Evolutionary conservation across 64 coral and sea anemone species (phyloP).

Genomic region (Actinia tenebrosa): DNA sequence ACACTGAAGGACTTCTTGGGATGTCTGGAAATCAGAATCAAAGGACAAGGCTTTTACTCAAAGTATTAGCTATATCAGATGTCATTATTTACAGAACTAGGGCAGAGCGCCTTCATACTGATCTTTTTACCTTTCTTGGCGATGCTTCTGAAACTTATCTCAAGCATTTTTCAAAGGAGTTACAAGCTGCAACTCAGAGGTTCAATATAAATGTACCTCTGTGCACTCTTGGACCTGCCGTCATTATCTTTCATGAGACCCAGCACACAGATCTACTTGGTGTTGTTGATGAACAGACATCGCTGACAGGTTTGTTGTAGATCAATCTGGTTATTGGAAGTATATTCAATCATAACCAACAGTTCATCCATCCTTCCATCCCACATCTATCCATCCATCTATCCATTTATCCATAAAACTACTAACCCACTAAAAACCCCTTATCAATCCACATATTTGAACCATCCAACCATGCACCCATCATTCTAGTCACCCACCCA

Average conservation of each 20-base stretch:
- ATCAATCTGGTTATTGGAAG: too few species aligned
- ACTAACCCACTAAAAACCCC: too few species aligned
- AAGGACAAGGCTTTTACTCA: conserved; percentile 70
- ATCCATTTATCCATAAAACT: too few species aligned
- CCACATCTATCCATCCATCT: too few species aligned
- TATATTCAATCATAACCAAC: too few species aligned
- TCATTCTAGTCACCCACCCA: too few species aligned
- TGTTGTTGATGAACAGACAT: conserved; percentile 36
- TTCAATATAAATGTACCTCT: conserved; percentile 81
- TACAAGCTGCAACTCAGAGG: conserved; percentile 65
- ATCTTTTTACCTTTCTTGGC: conserved; percentile 95
- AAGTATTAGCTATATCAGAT: conserved; percentile 97
- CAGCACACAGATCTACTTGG: conserved; percentile 87
- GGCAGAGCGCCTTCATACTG: conserved; percentile 74
- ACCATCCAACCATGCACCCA: too few species aligned
- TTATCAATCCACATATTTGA: too few species aligned
- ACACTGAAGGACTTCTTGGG: conserved; percentile 93
- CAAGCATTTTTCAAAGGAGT: conserved; percentile 91
- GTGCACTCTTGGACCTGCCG: conserved; percentile 87
- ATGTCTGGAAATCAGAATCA: conserved; percentile 89
- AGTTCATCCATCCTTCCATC: too few species aligned
- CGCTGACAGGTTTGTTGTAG: conserved; percentile 35
- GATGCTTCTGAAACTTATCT: conserved; percentile 97
- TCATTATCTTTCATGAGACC: conserved; percentile 98
- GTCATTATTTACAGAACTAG: conserved; percentile 87